These are phyloP conservation scores for Campoletis sonorensis DNA, from an alignment of 1,140 invertebrate genomes.

Conservation along the genomic window DNA sequence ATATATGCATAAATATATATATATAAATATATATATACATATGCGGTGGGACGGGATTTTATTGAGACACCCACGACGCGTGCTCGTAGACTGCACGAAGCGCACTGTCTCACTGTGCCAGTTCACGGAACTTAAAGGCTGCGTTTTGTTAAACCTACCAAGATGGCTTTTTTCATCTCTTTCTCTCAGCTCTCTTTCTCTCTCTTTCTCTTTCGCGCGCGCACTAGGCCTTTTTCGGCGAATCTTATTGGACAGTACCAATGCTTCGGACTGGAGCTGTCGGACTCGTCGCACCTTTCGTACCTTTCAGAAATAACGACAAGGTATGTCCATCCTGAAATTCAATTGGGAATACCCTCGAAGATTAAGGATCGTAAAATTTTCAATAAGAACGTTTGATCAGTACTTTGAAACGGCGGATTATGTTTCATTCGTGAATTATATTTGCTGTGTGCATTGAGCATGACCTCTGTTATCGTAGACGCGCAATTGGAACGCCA, in stretches of 20 bases:
- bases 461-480: too few relatives aligned
- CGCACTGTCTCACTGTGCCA: slow-evolving; percentile 30
- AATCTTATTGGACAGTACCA: slow-evolving; percentile 4
- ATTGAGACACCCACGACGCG: not conserved
- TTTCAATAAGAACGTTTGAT: too few relatives aligned
- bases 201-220: not conserved
- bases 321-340: too few relatives aligned
- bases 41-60: not conserved
- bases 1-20: slow-evolving; percentile 1
- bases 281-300: not conserved
- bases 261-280: not conserved
- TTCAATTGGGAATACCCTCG: too few relatives aligned
- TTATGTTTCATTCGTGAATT: too few relatives aligned
- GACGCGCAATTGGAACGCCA: too few relatives aligned
- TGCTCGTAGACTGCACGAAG: slow-evolving; percentile 32
- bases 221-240: not conserved
- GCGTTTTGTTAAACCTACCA: slow-evolving; percentile 2
- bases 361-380: too few relatives aligned
- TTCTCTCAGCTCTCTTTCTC: not conserved
- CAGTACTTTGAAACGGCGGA: too few relatives aligned
- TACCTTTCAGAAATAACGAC: not conserved
- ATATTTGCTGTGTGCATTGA: too few relatives aligned
- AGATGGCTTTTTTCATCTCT: not conserved
- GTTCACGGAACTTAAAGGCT: slow-evolving; percentile 29
- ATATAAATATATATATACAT: slow-evolving; percentile 6